Base-by-base conservation (phyloP, 2,113 vertebrate species). In the Oenanthe oenanthe region DNA sequence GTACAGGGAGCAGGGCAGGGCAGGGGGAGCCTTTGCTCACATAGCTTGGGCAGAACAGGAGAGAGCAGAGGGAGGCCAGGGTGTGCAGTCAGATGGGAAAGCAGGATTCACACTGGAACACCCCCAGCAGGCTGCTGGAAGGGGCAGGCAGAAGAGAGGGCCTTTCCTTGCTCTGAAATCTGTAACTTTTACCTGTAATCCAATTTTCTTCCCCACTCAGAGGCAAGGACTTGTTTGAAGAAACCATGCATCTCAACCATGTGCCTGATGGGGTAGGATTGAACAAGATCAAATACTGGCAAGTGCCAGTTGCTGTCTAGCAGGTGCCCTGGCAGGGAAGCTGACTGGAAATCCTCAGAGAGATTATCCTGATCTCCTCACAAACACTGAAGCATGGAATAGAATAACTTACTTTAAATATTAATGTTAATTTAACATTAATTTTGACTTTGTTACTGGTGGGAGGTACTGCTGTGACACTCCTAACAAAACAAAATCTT, bases 361-460 rank as follows among this genome's bases (percentile, higher is more conserved):
- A 62, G 77, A 82, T 93, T 96, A 85, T 62, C 32, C 47, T 93
- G 65, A 82, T 94, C 74, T 76, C n/a, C 50, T 91, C 34, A 76
- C 87, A 96, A 94, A 93, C 70, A 91, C 62, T 82, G 74, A 68
- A 88, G 29, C 71, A 62, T 85, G 91, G 71, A 79, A 93, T 31
- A 85, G 87, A 89, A 91, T 94, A 91, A 84, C 17, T 93, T 94
- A 54, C 22, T 92, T 92, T 38, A 79, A 92, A 85, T 51, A 71
- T 63, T 88, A 71, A 75, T 85, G 57, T 32, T 89, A 91, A 78
- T 87, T 89, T 92, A 88, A 83, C 82, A 86, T 77, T 80, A 83
- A 62, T 83, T 89, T 91, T 95, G 40, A 78, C 83, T 92, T 94
- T 92, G 75, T 45, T 87, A 32, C 42, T 96, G 53, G 42, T 89